These are phyloP conservation scores for Aurelia sp. DNA, from an alignment of 30 jellyfish, hydroid and myxozoan genomes.

Conservation along the genomic window DNA sequence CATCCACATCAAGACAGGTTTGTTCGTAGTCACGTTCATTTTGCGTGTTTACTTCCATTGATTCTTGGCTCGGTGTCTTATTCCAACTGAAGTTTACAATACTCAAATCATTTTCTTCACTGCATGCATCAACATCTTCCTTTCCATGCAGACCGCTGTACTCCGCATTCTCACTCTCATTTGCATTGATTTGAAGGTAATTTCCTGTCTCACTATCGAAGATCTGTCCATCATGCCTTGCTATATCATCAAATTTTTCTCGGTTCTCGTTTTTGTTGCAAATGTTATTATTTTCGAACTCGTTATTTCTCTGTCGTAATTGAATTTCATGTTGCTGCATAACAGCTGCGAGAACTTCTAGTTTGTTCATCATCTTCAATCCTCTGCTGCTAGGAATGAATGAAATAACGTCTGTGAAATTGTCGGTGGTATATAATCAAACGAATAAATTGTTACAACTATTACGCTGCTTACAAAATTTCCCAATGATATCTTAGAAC, in stretches of 20 bases:
- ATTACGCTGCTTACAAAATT: too few relatives aligned
- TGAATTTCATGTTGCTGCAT: conserved; percentile 4
- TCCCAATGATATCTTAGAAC: too few relatives aligned
- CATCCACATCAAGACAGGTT: not conserved
- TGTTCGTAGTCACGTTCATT: not conserved
- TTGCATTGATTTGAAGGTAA: not conserved
- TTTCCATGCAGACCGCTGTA: not conserved
- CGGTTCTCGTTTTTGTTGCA: not conserved
- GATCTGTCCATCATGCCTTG: not conserved
- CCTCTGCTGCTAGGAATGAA: too few relatives aligned
- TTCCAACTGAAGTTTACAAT: too few relatives aligned
- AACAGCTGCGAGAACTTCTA: not conserved
- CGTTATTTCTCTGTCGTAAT: not conserved
- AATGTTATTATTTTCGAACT: not conserved
- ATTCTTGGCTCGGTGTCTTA: not conserved
- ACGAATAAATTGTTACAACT: too few relatives aligned
- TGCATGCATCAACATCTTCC: not conserved
- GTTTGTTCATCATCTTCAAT: not conserved
- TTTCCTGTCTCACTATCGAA: not conserved
- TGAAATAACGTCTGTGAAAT: too few relatives aligned
- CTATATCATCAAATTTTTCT: not conserved
- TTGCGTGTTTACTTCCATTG: not conserved
- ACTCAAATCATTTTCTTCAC: not conserved
- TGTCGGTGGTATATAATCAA: too few relatives aligned
- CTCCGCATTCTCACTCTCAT: not conserved